Percentiles rank a stretch among this genome's conserved stretches.
phyloP scores from a whole-genome alignment of 2,888 invertebrate genomes.

The Eucera pruinosa region DNA sequence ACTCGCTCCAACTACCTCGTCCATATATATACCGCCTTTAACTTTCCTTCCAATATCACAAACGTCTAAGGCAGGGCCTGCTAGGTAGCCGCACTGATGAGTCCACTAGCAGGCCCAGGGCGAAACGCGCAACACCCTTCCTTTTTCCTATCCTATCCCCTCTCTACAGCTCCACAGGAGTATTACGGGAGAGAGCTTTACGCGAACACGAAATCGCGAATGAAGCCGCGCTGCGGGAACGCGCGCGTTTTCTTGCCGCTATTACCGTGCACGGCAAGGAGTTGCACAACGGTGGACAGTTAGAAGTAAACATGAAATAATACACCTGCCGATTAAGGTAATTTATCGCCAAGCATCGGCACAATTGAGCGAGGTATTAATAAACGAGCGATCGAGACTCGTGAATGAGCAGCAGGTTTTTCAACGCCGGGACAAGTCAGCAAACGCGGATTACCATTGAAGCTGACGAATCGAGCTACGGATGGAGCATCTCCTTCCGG shows the following conservation, averaged over 20 bases:
- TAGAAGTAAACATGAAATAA: conserved; percentile 14
- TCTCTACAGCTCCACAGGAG: too few species aligned
- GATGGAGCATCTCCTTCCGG: too few species aligned
- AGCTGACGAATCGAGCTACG: not conserved
- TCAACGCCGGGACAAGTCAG: not conserved
- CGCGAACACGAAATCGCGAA: not conserved
- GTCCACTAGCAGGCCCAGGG: too few species aligned
- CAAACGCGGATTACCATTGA: not conserved
- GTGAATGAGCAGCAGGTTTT: not conserved
- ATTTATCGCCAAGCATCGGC: not conserved
- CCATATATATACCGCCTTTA: too few species aligned
- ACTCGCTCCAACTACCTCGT: too few species aligned
- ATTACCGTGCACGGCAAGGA: not conserved
- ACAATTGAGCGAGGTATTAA: conserved; percentile 1
- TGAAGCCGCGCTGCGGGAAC: not conserved
- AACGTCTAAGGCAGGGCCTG: too few species aligned
- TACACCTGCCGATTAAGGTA: not conserved
- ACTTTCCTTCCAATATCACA: too few species aligned
- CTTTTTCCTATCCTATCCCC: too few species aligned
- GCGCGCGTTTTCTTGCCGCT: not conserved
- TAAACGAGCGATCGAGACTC: not conserved
- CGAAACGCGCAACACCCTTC: too few species aligned
- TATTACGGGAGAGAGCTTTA: too few species aligned
- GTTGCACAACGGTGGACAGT: not conserved
- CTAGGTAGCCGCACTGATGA: too few species aligned